A percentile compares a stretch with the other conserved stretches of the same genome.
Evolutionary conservation across 2,888 invertebrate species (phyloP).

Genomic region (Agrilus mali): DNA sequence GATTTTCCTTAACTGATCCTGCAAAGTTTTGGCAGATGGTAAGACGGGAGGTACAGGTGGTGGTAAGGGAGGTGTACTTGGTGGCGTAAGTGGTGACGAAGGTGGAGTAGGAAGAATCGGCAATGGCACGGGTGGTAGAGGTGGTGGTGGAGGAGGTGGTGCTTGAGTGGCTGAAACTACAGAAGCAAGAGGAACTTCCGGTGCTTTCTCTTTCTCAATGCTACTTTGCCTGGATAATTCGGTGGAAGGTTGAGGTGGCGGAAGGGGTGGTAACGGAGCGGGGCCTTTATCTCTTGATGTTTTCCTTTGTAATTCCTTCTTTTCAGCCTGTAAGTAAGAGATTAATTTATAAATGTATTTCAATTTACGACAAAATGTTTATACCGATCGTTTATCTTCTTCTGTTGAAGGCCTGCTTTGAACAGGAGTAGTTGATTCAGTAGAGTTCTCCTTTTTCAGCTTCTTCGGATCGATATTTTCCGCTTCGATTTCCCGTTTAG

Average conservation of each 20-base stretch:
- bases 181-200: conserved; percentile 18
- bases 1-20: neutral
- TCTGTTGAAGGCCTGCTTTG: conserved; percentile 3
- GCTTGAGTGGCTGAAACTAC: conserved; percentile 25
- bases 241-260: conserved; percentile 19
- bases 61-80: conserved; percentile 25
- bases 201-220: conserved; percentile 34
- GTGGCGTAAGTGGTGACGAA: conserved; percentile 29
- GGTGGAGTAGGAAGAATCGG: conserved; percentile 29
- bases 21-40: conserved; percentile 1
- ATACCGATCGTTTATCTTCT: conserved; percentile 11
- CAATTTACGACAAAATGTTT: neutral
- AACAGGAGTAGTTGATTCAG: conserved; percentile 13
- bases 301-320: conserved; percentile 48
- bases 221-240: conserved; percentile 15
- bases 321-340: conserved; percentile 43
- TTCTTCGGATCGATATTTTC: conserved; percentile 17
- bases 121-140: conserved; percentile 19
- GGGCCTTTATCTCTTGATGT: conserved; percentile 63
- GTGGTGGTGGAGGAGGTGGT: conserved; percentile 28
- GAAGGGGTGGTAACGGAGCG: conserved; percentile 52
- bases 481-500: conserved; percentile 18
- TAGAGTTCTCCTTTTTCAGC: conserved; percentile 17
- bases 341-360: neutral
- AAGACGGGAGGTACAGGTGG: conserved; percentile 5